Conservation (phyloP, 2,113 vertebrate species). For the Lagopus leucura region DNA sequence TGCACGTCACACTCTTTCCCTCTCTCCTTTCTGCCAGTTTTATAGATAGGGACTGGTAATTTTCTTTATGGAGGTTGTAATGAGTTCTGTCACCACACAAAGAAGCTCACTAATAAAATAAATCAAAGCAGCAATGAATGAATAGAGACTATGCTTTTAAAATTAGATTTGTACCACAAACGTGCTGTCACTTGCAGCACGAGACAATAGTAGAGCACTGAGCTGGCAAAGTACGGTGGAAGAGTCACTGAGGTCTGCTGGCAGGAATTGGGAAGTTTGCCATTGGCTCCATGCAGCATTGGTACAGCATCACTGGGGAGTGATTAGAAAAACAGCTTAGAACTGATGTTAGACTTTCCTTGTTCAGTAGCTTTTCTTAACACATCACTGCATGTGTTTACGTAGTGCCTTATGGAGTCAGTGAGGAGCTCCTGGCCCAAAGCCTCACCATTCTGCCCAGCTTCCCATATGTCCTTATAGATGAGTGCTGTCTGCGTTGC, state of each 20-base stretch:
- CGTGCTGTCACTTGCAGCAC: slow-evolving; percentile 24
- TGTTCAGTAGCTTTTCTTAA: background rate
- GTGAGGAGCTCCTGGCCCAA: background rate
- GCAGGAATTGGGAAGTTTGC: background rate
- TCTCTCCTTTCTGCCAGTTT: slow-evolving; percentile 51
- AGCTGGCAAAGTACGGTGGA: background rate
- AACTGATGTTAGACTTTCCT: background rate
- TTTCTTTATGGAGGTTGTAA: slow-evolving; percentile 78
- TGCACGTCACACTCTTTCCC: slow-evolving; percentile 1
- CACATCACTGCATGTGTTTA: background rate
- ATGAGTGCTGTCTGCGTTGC: background rate
- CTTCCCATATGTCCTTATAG: background rate
- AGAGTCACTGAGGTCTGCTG: background rate
- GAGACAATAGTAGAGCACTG: slow-evolving; percentile 1
- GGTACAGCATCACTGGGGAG: background rate
- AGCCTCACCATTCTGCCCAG: background rate
- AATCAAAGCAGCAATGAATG: slow-evolving; percentile 78
- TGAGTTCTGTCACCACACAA: slow-evolving; percentile 80
- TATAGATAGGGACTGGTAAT: slow-evolving; percentile 75
- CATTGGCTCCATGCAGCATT: background rate
- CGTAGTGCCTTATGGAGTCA: background rate
- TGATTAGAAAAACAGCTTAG: background rate
- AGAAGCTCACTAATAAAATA: slow-evolving; percentile 79
- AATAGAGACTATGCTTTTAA: slow-evolving; percentile 71
- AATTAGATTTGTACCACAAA: slow-evolving; percentile 69